These are phyloP conservation scores for Trichoplusia ni DNA, from an alignment of 1,140 invertebrate genomes.

Conservation along the genomic window DNA sequence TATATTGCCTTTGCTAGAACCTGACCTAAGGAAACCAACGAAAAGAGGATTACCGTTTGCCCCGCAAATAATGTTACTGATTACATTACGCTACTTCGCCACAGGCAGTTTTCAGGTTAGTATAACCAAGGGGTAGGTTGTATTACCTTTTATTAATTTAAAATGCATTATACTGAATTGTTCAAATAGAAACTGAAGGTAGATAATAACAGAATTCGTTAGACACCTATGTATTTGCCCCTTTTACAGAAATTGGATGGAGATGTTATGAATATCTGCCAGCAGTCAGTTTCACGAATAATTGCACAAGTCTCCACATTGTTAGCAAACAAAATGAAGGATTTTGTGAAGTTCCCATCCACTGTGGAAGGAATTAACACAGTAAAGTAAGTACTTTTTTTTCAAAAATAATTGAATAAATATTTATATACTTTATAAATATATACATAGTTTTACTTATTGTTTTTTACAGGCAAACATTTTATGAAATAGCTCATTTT, in stretches of 20 bases:
- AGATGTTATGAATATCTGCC: slow-evolving; percentile 23
- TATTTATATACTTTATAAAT: too few species aligned
- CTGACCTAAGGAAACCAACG: slow-evolving; percentile 10
- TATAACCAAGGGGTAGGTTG: too few species aligned
- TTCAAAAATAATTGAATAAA: too few species aligned
- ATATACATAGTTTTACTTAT: too few species aligned
- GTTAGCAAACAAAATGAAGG: slow-evolving; percentile 25
- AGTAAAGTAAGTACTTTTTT: too few species aligned
- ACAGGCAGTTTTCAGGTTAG: slow-evolving; percentile 32
- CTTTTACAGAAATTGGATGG: slow-evolving; percentile 18
- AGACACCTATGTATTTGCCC: not conserved
- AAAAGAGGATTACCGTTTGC: slow-evolving; percentile 34
- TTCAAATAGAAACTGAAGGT: too few species aligned
- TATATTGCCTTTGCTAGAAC: slow-evolving; percentile 27
- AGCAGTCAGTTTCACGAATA: slow-evolving; percentile 26
- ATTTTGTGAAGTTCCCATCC: slow-evolving; percentile 10
- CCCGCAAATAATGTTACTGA: slow-evolving; percentile 29
- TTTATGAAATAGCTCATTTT: slow-evolving; percentile 28
- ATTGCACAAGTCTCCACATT: slow-evolving; percentile 19
- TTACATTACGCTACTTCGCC: slow-evolving; percentile 32
- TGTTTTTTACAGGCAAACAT: too few species aligned
- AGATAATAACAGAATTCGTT: too few species aligned
- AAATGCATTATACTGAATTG: too few species aligned
- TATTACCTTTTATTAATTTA: slow-evolving; percentile 1
- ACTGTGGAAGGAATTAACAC: not conserved